A percentile compares a stretch with the other conserved stretches of the same genome.
Conservation (phyloP, 2,888 invertebrate genomes). For the Himalopsyche kuldschensis region DNA sequence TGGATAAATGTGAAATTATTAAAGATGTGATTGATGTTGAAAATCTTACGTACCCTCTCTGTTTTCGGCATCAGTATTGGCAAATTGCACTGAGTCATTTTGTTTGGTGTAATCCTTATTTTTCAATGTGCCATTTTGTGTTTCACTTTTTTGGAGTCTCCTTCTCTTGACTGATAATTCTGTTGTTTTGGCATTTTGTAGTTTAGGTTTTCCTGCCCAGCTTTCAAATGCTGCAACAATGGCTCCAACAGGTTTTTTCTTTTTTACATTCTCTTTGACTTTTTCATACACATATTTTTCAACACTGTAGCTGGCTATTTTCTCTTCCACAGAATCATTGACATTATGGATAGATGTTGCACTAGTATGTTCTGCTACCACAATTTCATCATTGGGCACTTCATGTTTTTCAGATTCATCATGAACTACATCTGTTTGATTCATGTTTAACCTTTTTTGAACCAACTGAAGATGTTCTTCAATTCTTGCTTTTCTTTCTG, state of each 20-base stretch:
- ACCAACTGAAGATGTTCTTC: conserved; percentile 31
- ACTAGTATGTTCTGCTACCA: background rate
- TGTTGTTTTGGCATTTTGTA: background rate
- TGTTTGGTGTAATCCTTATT: background rate
- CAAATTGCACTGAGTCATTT: background rate
- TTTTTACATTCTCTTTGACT: conserved; percentile 8
- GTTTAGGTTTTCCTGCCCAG: background rate
- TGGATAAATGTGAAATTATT: too few species aligned
- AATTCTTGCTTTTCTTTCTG: conserved; percentile 32
- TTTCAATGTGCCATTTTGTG: background rate
- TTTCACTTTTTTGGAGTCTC: background rate
- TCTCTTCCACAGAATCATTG: background rate
- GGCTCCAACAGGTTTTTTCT: conserved; percentile 16
- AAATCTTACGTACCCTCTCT: conserved; percentile 24
- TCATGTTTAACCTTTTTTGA: conserved; percentile 15
- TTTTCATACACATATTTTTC: conserved; percentile 3
- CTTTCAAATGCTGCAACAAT: conserved; percentile 37
- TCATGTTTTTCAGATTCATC: background rate
- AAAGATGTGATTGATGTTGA: background rate
- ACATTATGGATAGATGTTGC: background rate
- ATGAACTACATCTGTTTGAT: background rate
- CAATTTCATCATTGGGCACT: background rate
- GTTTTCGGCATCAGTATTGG: conserved; percentile 22
- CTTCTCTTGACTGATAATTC: background rate
- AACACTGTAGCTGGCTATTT: background rate